A percentile compares a stretch with the other conserved stretches of the same genome.
Evolutionary conservation across 2,113 vertebrate species (phyloP).

Genomic region (Labrus mixtus): DNA sequence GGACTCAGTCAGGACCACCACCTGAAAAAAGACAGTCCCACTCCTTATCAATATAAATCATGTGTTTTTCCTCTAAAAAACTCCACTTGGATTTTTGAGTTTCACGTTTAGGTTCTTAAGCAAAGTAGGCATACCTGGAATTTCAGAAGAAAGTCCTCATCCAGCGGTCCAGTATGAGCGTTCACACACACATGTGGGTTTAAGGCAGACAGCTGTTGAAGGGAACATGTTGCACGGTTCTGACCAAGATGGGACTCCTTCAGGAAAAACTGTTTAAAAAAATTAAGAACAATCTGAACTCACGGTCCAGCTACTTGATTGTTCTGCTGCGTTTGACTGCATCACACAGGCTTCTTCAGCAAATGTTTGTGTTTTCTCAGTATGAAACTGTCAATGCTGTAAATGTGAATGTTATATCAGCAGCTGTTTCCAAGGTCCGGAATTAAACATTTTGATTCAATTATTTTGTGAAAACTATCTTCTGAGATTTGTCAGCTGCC

Average conservation of each 20-base stretch:
- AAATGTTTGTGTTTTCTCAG: neutral
- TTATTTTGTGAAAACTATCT: too few relatives aligned
- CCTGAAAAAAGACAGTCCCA: slow-evolving; percentile 73
- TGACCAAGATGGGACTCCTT: slow-evolving; percentile 81
- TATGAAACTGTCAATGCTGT: neutral
- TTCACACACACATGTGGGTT: slow-evolving; percentile 82
- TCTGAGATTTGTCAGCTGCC: neutral
- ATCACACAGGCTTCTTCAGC: neutral
- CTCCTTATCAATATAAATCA: neutral
- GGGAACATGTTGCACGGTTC: slow-evolving; percentile 86
- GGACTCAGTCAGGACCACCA: slow-evolving; percentile 90
- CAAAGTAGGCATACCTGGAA: slow-evolving; percentile 83
- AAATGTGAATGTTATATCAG: neutral
- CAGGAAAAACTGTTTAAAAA: slow-evolving; percentile 86
- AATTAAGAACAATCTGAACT: neutral
- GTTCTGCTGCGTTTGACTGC: neutral
- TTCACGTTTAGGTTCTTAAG: neutral
- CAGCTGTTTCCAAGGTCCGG: neutral
- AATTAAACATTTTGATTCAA: neutral
- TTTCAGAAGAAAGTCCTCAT: slow-evolving; percentile 76
- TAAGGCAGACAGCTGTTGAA: slow-evolving; percentile 78
- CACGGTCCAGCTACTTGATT: neutral
- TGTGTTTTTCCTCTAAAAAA: neutral
- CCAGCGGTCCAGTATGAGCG: slow-evolving; percentile 71
- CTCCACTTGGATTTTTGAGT: neutral